Conservation (phyloP, 1,140 invertebrate genomes). For the Camponotus pennsylvanicus region DNA sequence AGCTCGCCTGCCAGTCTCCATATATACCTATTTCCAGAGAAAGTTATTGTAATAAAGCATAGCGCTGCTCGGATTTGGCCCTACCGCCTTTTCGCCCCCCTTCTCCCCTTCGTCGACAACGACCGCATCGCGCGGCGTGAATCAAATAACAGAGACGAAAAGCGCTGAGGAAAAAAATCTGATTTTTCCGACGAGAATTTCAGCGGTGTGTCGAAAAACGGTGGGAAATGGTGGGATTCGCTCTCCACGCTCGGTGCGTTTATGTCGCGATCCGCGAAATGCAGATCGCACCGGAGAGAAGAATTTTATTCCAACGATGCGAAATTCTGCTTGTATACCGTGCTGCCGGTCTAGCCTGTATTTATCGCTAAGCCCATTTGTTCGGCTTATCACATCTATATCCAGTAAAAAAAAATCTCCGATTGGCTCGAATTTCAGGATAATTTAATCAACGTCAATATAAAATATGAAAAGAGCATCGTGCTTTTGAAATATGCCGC, state of each 20-base stretch:
- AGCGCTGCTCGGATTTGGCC: conserved; percentile 31
- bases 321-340: conserved; percentile 13
- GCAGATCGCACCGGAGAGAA: conserved; percentile 44
- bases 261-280: conserved; percentile 60
- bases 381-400: neutral
- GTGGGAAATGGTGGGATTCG: conserved; percentile 41
- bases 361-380: conserved; percentile 50
- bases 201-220: conserved; percentile 51
- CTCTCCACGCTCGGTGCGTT: conserved; percentile 30
- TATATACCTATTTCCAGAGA: conserved; percentile 54
- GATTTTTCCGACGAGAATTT: conserved; percentile 58
- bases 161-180: conserved; percentile 56
- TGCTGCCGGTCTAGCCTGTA: neutral
- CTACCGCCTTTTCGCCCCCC: neutral
- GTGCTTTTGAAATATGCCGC: neutral
- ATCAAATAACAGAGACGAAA: conserved; percentile 59
- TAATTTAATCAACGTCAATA: neutral
- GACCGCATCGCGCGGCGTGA: conserved; percentile 34
- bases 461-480: neutral
- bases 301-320: conserved; percentile 45
- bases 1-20: conserved; percentile 56
- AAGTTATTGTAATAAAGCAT: conserved; percentile 65
- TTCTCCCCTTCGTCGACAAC: conserved; percentile 4
- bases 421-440: neutral
- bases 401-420: neutral